Percentiles rank a stretch among this genome's conserved stretches.
Conservation (phyloP, 64 coral and sea anemone genomes). For the Montipora efflorescens region DNA sequence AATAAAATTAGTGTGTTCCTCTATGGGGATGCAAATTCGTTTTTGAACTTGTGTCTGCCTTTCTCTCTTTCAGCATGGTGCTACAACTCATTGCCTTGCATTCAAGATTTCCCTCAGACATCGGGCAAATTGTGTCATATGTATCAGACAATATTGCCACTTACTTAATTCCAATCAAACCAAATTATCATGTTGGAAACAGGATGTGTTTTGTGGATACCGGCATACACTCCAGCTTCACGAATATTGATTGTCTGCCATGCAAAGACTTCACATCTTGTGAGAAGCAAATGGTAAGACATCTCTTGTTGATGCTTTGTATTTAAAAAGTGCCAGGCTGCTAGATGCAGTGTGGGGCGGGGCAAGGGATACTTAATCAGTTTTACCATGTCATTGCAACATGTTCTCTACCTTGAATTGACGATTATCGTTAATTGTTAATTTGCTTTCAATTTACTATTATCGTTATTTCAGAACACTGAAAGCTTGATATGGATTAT, state of each 20-base stretch:
- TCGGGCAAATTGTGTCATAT: conserved; percentile 18
- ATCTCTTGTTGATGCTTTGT: neutral
- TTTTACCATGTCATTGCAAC: no score
- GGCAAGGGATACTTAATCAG: no score
- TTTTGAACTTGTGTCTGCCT: neutral
- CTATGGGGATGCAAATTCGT: no score
- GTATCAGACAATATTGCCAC: conserved; percentile 67
- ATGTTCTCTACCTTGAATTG: no score
- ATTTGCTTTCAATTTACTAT: no score
- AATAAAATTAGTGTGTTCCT: no score
- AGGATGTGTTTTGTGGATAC: conserved; percentile 65
- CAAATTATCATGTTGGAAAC: neutral
- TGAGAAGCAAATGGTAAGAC: conserved; percentile 11
- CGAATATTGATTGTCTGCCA: neutral
- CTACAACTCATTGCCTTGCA: conserved; percentile 21
- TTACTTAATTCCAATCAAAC: conserved; percentile 11
- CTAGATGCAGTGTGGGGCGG: no score
- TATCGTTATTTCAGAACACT: no score
- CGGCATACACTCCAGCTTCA: neutral
- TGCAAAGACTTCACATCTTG: neutral
- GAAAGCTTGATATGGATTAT: no score
- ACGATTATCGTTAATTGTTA: no score
- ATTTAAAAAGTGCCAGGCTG: neutral
- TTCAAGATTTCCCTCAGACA: conserved; percentile 48
- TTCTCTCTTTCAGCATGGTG: conserved; percentile 63